Percentiles rank a stretch among this genome's conserved stretches.
Evolutionary conservation across 2,888 invertebrate species (phyloP).

Genomic region (Gisinianus flammeolus): DNA sequence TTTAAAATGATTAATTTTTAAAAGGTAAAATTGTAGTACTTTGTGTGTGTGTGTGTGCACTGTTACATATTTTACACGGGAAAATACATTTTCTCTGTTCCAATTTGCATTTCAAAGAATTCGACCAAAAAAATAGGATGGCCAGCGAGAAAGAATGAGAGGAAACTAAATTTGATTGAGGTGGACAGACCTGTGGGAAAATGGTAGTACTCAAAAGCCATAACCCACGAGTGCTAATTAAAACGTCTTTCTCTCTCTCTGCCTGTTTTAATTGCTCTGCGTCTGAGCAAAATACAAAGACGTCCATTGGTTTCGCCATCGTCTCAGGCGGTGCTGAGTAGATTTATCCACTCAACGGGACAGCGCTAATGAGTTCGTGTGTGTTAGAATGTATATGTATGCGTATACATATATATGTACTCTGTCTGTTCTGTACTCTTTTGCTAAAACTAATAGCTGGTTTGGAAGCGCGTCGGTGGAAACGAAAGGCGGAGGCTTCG

Average conservation of each 20-base stretch:
- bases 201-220: neutral
- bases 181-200: too few relatives aligned
- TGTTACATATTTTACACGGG: too few relatives aligned
- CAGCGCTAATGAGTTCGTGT: constrained; percentile 41
- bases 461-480: constrained; percentile 48
- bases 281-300: constrained; percentile 52
- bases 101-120: too few relatives aligned
- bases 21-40: neutral
- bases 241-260: neutral
- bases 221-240: neutral
- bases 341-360: constrained; percentile 40
- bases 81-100: too few relatives aligned
- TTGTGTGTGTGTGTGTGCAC: constrained; percentile 2
- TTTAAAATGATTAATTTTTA: neutral
- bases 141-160: too few relatives aligned
- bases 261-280: constrained; percentile 58
- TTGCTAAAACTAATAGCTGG: constrained; percentile 47
- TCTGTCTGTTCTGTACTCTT: too few relatives aligned
- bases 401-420: constrained; percentile 51
- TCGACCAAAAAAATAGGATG: too few relatives aligned
- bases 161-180: too few relatives aligned
- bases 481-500: constrained; percentile 48
- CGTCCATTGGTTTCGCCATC: constrained; percentile 52
- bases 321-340: constrained; percentile 49
- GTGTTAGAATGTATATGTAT: constrained; percentile 41